phyloP scores from a whole-genome alignment of 2,888 invertebrate genomes.

The Beris morrisii region DNA sequence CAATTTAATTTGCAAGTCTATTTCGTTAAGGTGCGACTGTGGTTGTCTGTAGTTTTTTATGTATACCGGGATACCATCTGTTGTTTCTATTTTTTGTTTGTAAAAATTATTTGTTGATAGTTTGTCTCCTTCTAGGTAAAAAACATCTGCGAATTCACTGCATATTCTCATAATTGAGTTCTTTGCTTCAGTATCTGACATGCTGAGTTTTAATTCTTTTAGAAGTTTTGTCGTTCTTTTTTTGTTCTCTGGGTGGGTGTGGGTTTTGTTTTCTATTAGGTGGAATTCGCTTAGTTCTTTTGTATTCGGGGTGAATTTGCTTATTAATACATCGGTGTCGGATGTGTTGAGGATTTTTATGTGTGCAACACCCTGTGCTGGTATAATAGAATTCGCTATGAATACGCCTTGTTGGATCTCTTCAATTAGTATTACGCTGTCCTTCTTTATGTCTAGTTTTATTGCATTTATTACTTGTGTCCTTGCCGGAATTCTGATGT shows the following conservation, averaged over 20 bases:
- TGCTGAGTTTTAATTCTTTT: not conserved
- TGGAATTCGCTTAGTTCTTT: not conserved
- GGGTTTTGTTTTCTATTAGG: not conserved
- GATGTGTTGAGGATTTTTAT: slow-evolving; percentile 21
- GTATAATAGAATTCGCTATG: slow-evolving; percentile 26
- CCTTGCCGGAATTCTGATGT: slow-evolving; percentile 3
- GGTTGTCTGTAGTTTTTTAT: slow-evolving; percentile 10
- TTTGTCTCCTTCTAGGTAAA: not conserved
- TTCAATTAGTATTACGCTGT: slow-evolving; percentile 24
- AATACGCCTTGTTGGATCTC: slow-evolving; percentile 28
- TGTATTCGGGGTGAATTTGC: not conserved
- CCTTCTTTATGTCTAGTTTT: not conserved
- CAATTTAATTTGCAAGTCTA: not conserved
- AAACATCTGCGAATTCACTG: slow-evolving; percentile 1
- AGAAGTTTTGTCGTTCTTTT: not conserved
- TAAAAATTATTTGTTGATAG: slow-evolving; percentile 15
- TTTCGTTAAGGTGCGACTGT: not conserved
- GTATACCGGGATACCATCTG: slow-evolving; percentile 1
- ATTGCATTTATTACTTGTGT: not conserved
- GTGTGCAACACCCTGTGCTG: slow-evolving; percentile 6
- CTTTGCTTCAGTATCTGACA: not conserved
- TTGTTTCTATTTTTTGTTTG: slow-evolving; percentile 1
- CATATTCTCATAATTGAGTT: not conserved
- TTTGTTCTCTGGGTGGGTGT: too few species aligned
- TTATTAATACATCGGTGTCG: slow-evolving; percentile 1